Evolutionary conservation across 2,888 invertebrate species (phyloP), one percentile per base, ranked within the genome.

Genomic region (Rotaria magnacalcarata): DNA sequence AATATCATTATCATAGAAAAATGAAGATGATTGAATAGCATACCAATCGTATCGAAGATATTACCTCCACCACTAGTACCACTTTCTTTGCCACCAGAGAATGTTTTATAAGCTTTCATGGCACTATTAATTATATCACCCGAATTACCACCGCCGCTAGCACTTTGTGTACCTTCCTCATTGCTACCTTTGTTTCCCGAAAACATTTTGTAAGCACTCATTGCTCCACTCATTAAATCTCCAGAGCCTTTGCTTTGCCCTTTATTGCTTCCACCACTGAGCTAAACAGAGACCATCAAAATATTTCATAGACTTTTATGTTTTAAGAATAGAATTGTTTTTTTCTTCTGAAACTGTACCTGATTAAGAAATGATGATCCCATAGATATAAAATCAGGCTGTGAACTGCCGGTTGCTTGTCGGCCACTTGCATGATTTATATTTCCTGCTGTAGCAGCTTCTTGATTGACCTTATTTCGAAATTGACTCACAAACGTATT

Each of bases 191-290:
- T 67, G 16, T 34, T 34, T n/a, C 80, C 80, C 16, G 80, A 80
- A n/a, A 80, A 80, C 80, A 80, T 80, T n/a, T 80, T 80, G 34
- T 80, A 80, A 8, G 80, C 80, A 47, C 7, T 80, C 47, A 47
- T 43, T 24, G 80, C 80, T 7, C 80, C 47, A 47, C 47, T 47
- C 7, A 80, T 24, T 47, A 47, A 80, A n/a, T 80, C 80, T 14
- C 47, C 80, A 21, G 47, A 8, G 47, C 47, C n/a, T 21, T 43
- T 43, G 21, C 24, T 5, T 41, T 41, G 7, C 5, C 24, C 41
- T 80, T 47, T 11, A 2, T 47, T 43, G 3, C 16, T 43, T 34
- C 34, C 34, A 43, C 80, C 80, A 10, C 80, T n/a, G 10, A 67
- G 3, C 67, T 67, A 67, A 6, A 19, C 4, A 41, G 24, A 41